These are phyloP conservation scores for Sympetrum striolatum DNA, from an alignment of 2,888 invertebrate genomes.

Conservation along the genomic window DNA sequence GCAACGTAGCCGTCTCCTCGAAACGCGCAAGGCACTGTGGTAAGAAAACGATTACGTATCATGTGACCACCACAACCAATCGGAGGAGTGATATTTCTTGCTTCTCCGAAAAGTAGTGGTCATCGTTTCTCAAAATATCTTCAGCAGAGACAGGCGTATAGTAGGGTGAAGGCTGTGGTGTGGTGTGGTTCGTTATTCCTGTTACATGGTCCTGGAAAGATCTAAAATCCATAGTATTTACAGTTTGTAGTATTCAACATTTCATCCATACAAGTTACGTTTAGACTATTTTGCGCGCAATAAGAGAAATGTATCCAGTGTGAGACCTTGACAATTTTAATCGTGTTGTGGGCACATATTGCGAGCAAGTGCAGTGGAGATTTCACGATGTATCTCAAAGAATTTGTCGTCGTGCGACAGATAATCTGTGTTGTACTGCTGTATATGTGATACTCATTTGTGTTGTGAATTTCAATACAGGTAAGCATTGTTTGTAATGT, in stretches of 20 bases:
- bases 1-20: neutral
- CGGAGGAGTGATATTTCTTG: slow-evolving; percentile 50
- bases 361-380: neutral
- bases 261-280: neutral
- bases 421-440: neutral
- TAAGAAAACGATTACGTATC: slow-evolving; percentile 17
- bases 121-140: slow-evolving; percentile 52
- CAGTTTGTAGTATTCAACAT: neutral
- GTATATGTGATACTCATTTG: neutral
- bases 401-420: neutral
- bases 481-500: neutral
- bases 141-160: slow-evolving; percentile 45
- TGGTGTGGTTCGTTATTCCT: slow-evolving; percentile 6
- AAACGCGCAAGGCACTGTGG: slow-evolving; percentile 18
- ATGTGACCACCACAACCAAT: slow-evolving; percentile 49
- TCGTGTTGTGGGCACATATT: slow-evolving; percentile 24
- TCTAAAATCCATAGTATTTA: neutral
- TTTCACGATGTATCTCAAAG: neutral
- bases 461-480: neutral
- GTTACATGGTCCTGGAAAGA: neutral
- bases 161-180: slow-evolving; percentile 44
- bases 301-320: slow-evolving; percentile 8
- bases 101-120: slow-evolving; percentile 52
- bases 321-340: slow-evolving; percentile 35
- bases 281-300: slow-evolving; percentile 10